A percentile compares a stretch with the other conserved stretches of the same genome.
phyloP scores from a whole-genome alignment of 2,797 vertebrate species.

The Pelochelys cantorii region DNA sequence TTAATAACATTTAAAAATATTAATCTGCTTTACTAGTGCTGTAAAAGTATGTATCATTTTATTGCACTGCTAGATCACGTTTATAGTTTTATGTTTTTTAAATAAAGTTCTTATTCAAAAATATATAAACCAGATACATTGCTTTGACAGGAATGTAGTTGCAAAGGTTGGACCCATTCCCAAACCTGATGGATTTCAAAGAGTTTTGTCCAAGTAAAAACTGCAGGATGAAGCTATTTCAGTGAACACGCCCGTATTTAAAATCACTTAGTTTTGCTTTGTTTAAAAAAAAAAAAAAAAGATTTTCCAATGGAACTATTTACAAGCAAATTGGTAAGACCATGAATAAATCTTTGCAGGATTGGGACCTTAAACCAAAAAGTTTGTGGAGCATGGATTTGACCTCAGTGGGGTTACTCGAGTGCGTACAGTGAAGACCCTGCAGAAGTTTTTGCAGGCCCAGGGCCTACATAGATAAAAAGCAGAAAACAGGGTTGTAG shows the following conservation, averaged over 20 bases:
- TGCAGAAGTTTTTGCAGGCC: background rate
- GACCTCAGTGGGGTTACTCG: background rate
- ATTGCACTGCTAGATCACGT: background rate
- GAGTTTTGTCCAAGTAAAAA: background rate
- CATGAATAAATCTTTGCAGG: background rate
- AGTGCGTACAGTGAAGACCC: background rate
- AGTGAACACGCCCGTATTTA: background rate
- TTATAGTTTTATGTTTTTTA: too few relatives aligned
- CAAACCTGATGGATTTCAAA: background rate
- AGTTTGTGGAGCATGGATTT: background rate
- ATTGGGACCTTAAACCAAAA: background rate
- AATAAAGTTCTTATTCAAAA: background rate
- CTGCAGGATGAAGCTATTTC: background rate
- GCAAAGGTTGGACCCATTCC: background rate
- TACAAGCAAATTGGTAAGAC: background rate
- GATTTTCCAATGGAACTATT: background rate
- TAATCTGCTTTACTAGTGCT: background rate
- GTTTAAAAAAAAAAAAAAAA: background rate
- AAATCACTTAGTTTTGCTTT: too few relatives aligned
- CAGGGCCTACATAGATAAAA: background rate
- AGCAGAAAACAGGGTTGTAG: background rate
- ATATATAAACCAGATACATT: background rate
- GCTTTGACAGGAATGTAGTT: background rate
- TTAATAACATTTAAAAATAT: background rate
- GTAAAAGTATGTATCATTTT: background rate